These are phyloP conservation scores for Lipophrys pholis DNA, from an alignment of 2,113 vertebrate genomes.

Conservation along the genomic window DNA sequence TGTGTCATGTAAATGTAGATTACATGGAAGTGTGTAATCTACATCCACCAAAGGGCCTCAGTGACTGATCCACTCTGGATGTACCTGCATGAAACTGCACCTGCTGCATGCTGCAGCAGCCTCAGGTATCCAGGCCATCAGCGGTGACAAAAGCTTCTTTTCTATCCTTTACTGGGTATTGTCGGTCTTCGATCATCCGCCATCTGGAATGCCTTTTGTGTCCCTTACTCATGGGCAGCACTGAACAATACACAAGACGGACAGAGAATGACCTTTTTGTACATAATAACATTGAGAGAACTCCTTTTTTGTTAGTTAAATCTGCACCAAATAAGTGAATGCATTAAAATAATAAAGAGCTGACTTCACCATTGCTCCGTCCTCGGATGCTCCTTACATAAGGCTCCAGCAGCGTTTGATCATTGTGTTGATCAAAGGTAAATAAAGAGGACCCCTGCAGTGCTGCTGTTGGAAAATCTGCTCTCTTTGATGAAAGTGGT, in stretches of 20 bases:
- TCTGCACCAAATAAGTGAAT: conserved; percentile 4
- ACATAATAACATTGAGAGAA: conserved; percentile 4
- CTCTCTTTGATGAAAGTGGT: background rate
- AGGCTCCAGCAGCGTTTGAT: background rate
- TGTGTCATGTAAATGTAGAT: background rate
- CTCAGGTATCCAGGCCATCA: background rate
- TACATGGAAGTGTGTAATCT: background rate
- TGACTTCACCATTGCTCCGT: background rate
- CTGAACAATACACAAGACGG: background rate
- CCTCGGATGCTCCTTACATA: background rate
- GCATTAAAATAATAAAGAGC: background rate
- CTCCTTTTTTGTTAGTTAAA: conserved; percentile 1
- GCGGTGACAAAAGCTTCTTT: conserved; percentile 6
- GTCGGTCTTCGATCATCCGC: background rate
- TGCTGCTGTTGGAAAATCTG: background rate
- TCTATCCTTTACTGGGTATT: conserved; percentile 9
- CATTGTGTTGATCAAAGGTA: background rate
- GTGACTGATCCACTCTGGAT: background rate
- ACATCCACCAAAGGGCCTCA: background rate
- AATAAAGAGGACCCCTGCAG: background rate
- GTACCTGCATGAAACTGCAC: background rate
- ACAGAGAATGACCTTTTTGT: background rate
- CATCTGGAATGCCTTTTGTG: conserved; percentile 23
- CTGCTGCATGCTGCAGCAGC: conserved; percentile 29
- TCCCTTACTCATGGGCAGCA: background rate